These are phyloP conservation scores for Drosophila bunnanda DNA, from an alignment of 2,888 invertebrate species.

Conservation along the genomic window DNA sequence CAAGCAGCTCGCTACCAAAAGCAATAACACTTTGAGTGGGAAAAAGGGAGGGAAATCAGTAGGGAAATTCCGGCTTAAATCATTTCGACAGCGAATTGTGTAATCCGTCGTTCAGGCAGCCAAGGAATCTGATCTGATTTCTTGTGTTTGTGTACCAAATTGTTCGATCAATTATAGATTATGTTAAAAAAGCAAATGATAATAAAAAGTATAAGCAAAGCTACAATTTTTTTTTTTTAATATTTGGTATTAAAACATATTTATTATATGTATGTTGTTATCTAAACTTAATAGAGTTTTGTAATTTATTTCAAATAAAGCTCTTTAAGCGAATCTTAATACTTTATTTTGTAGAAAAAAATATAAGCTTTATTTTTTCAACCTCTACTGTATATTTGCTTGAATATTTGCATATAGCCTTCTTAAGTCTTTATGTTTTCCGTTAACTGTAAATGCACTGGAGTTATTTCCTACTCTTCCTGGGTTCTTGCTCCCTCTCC, in stretches of 20 bases:
- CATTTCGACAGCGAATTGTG: constrained; percentile 54
- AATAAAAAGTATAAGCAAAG: neutral
- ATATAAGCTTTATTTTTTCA: neutral
- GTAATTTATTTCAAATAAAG: neutral
- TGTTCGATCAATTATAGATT: constrained; percentile 31
- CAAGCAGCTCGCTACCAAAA: constrained; percentile 66
- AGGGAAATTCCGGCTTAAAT: constrained; percentile 25
- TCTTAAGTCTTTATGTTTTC: constrained; percentile 68
- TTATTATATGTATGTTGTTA: neutral
- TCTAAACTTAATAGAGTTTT: neutral
- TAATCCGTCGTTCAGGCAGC: constrained; percentile 46
- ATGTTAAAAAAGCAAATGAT: no score
- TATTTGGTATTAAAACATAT: neutral
- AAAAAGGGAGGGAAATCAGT: neutral
- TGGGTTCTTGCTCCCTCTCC: neutral
- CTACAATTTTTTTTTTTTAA: neutral
- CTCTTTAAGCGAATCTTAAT: neutral
- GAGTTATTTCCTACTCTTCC: neutral
- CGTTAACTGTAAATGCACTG: constrained; percentile 40
- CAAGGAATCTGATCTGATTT: constrained; percentile 57
- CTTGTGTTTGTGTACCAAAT: constrained; percentile 31
- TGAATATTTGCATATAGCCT: constrained; percentile 71
- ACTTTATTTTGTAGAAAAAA: neutral
- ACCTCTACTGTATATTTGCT: constrained; percentile 59
- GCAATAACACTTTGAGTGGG: constrained; percentile 51